Conservation (phyloP, 2,797 vertebrate genomes). For the Phaenicophaeus curvirostris region DNA sequence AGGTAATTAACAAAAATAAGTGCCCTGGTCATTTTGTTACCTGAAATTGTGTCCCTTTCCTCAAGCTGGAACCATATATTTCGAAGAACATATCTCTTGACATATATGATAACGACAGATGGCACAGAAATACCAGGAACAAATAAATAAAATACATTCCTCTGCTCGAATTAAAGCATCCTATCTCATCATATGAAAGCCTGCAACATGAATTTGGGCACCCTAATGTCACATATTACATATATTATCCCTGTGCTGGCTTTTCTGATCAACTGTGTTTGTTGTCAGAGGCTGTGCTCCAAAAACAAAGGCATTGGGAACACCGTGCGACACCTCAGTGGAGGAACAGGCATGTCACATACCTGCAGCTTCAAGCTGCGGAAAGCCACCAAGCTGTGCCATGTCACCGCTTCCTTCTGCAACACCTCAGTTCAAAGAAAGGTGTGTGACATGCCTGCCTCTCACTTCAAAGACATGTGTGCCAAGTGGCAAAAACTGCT, state of each 20-base stretch:
- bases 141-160: slow-evolving; percentile 30
- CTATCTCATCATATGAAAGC: slow-evolving; percentile 17
- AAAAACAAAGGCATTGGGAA: slow-evolving; percentile 28
- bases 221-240: slow-evolving; percentile 31
- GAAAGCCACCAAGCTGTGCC: slow-evolving; percentile 70
- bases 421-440: slow-evolving; percentile 67
- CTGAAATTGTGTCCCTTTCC: background rate
- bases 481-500: slow-evolving; percentile 15
- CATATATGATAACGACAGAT: background rate
- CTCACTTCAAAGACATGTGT: slow-evolving; percentile 62
- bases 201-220: background rate
- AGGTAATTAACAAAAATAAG: background rate
- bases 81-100: background rate
- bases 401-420: slow-evolving; percentile 51
- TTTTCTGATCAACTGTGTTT: slow-evolving; percentile 26
- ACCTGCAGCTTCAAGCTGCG: slow-evolving; percentile 31
- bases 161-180: slow-evolving; percentile 17
- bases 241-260: slow-evolving; percentile 26
- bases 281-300: slow-evolving; percentile 41
- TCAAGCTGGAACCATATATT: background rate
- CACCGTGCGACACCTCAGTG: background rate
- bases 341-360: slow-evolving; percentile 31
- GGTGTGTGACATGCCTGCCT: slow-evolving; percentile 49
- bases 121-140: slow-evolving; percentile 37
- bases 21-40: background rate